Evolutionary conservation across 2,888 invertebrate genomes (phyloP), one percentile per base, ranked within the genome.

Genomic region (Brenthis daphne): DNA sequence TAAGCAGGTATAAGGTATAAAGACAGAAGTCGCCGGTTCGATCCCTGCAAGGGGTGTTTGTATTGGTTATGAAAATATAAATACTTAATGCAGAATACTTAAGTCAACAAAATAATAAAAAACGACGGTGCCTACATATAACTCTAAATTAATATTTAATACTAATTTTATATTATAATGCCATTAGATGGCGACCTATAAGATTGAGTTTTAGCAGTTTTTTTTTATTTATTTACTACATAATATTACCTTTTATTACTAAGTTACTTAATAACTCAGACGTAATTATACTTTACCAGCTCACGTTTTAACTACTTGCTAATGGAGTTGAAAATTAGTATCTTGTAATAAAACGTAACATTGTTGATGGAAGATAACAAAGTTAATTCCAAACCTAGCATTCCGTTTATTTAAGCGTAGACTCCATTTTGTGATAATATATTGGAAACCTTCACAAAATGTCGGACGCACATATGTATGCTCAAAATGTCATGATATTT

Each of bases 401-500:
- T 48, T 50, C 48, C 47, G 60, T 56, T 53, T 53, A 68, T 66
- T 66, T 58, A 51, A 57, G 37, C 47, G 29, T 63, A 33, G 63
- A 63, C 37, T 16, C 60, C 64, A 72, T 72, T 69, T 67, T 70
- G 67, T 57, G 53, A 68, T 60, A 71, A 67, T 66, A 70, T 74
- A 73, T 74, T 71, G 71, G 73, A 71, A 76, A 76, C 80, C 77
- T 79, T 80, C 75, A 68, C 69, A 72, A 78, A 79, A 77, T 77
- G 77, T 72, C 77, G 74, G 73, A 72, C 73, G 75, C 78, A 79
- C 73, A 76, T 76, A 76, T 74, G 76, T 76, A 76, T 74, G 76
- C 55, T 69, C 70, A 64, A 77, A 80, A 79, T 78, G 80, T 76
- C 80, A 69, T 74, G 81, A 72, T 77, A 79, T 79, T 79, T 79